A percentile compares a stretch with the other conserved stretches of the same genome.
These are phyloP conservation scores for Bubo blakistoni DNA, from an alignment of 2,113 vertebrate genomes.

Conservation along the genomic window DNA sequence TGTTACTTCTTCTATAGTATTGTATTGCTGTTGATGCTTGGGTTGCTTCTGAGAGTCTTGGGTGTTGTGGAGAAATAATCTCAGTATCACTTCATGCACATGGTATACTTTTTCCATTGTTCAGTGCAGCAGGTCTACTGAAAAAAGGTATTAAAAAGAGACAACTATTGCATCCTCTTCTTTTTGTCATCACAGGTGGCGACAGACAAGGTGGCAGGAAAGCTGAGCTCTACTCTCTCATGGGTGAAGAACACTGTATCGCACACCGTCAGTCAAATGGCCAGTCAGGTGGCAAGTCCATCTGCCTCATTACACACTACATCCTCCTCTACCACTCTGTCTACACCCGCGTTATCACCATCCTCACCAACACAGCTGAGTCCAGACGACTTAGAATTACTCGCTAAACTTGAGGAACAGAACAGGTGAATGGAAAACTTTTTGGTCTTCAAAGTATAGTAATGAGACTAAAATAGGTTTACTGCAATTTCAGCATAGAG, in stretches of 20 bases:
- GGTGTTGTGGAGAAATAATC: neutral
- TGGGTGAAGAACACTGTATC: conserved; percentile 99
- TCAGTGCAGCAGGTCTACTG: neutral
- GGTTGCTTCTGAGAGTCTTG: neutral
- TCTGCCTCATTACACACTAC: conserved; percentile 89
- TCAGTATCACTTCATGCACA: neutral
- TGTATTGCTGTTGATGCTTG: conserved; percentile 1
- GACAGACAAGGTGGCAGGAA: conserved; percentile 97
- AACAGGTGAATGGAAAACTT: conserved; percentile 82
- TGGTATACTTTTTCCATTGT: neutral
- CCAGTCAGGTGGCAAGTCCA: conserved; percentile 96
- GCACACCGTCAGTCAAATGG: conserved; percentile 98
- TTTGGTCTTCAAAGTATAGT: neutral
- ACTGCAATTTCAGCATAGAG: neutral
- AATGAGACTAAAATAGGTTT: neutral
- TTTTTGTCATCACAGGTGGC: conserved; percentile 83
- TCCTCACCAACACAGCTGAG: conserved; percentile 87
- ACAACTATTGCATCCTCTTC: neutral
- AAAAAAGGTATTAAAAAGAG: neutral
- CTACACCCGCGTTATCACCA: conserved; percentile 84
- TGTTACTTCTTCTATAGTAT: neutral
- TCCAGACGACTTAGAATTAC: conserved; percentile 91
- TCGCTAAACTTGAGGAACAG: conserved; percentile 96
- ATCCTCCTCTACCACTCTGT: conserved; percentile 85
- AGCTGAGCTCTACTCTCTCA: conserved; percentile 99